Conservation (phyloP, 2,113 vertebrate species). For the Rana temporaria region DNA sequence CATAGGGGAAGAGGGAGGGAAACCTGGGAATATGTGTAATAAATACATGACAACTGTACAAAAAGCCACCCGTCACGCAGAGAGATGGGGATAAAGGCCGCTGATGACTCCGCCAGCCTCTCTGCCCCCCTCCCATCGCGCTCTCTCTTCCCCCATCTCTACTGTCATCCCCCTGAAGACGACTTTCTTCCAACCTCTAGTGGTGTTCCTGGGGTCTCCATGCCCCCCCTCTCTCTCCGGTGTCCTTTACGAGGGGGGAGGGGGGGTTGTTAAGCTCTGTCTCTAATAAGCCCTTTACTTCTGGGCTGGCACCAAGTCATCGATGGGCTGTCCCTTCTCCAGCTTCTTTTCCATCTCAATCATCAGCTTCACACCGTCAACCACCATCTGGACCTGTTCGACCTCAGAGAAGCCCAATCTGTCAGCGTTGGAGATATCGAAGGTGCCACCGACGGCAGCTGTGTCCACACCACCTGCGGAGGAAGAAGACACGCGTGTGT, state of each 20-base stretch:
- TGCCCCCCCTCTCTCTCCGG: neutral
- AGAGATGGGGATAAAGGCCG: neutral
- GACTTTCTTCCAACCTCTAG: constrained; percentile 2
- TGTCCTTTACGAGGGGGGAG: neutral
- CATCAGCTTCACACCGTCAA: constrained; percentile 96
- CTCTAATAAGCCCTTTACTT: constrained; percentile 75
- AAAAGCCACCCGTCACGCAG: neutral
- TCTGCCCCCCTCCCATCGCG: neutral
- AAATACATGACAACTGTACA: constrained; percentile 2
- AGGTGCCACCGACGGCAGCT: constrained; percentile 88
- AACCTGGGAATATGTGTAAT: neutral
- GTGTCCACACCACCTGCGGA: constrained; percentile 91
- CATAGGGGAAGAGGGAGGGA: neutral
- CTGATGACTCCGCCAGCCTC: too few species aligned
- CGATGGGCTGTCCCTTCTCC: constrained; percentile 90
- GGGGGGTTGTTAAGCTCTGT: constrained; percentile 13
- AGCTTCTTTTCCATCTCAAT: constrained; percentile 98
- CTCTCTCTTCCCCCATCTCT: neutral
- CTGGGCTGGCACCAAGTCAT: constrained; percentile 95
- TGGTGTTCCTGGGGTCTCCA: constrained; percentile 33
- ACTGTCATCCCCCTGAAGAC: constrained; percentile 1
- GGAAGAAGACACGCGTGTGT: neutral
- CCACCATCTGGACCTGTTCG: constrained; percentile 92
- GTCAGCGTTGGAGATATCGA: constrained; percentile 96
- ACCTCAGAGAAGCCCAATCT: constrained; percentile 95